These are phyloP conservation scores for Odocoileus virginianus DNA, from an alignment of 2,113 vertebrate species.

Conservation along the genomic window DNA sequence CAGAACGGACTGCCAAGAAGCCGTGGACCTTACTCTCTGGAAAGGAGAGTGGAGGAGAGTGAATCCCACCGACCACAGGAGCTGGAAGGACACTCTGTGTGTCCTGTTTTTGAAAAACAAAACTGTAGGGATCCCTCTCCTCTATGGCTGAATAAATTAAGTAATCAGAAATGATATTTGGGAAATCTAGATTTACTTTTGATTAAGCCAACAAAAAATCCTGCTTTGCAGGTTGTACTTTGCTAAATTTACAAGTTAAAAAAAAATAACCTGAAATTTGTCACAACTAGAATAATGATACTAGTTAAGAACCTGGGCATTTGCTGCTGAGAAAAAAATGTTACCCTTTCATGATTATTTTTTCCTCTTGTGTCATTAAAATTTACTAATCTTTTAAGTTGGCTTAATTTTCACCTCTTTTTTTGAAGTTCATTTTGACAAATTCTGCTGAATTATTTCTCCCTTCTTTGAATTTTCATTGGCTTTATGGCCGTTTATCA, in stretches of 20 bases:
- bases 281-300: background rate
- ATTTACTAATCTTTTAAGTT: background rate
- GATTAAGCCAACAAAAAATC: background rate
- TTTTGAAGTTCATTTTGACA: background rate
- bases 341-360: background rate
- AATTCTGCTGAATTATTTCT: background rate
- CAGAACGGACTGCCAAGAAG: background rate
- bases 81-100: background rate
- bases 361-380: background rate
- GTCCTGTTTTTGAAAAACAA: background rate
- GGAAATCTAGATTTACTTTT: background rate
- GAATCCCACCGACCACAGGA: background rate
- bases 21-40: background rate
- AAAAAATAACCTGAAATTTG: conserved; percentile 3
- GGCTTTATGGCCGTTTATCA: background rate
- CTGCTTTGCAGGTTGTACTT: background rate
- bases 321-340: background rate
- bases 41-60: background rate
- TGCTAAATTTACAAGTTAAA: background rate
- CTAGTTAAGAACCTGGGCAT: background rate
- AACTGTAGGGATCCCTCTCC: background rate
- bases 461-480: background rate
- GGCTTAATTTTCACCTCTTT: background rate
- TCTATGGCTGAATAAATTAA: background rate
- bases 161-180: background rate